Evolutionary conservation across 2,888 invertebrate genomes (phyloP).

Genomic region (Agrotis clavis): DNA sequence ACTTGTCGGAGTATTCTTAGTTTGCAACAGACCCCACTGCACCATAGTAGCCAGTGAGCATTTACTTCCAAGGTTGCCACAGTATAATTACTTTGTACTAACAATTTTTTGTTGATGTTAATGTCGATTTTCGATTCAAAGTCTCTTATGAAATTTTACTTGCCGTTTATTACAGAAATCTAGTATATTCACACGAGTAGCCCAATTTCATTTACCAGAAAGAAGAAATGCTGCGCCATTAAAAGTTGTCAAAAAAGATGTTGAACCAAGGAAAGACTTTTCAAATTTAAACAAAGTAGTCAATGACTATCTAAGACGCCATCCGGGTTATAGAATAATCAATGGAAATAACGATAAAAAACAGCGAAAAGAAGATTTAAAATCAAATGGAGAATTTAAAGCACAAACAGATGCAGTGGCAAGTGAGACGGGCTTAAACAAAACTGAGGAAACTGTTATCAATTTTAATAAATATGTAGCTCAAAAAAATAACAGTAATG

Average conservation of each 20-base stretch:
- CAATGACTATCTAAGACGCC: slow-evolving; percentile 70
- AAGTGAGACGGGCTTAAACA: slow-evolving; percentile 62
- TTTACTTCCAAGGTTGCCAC: no score
- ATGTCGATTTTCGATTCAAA: no score
- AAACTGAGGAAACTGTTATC: slow-evolving; percentile 68
- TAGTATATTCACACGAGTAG: slow-evolving; percentile 71
- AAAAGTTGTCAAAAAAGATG: slow-evolving; percentile 67
- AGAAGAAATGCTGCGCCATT: slow-evolving; percentile 34
- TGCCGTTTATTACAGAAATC: slow-evolving; percentile 64
- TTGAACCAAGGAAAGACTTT: slow-evolving; percentile 78
- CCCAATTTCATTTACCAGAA: slow-evolving; percentile 67
- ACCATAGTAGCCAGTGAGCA: no score
- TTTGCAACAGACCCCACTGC: no score
- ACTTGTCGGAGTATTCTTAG: no score
- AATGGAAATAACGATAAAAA: slow-evolving; percentile 15
- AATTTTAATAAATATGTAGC: slow-evolving; percentile 62
- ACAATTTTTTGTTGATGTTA: no score
- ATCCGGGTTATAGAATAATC: slow-evolving; percentile 22
- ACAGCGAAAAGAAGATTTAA: not conserved
- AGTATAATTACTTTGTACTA: no score
- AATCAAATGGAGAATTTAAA: not conserved
- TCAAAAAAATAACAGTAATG: slow-evolving; percentile 37
- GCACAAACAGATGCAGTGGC: slow-evolving; percentile 26
- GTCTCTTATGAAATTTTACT: not conserved
- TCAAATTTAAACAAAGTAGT: slow-evolving; percentile 73